A percentile compares a stretch with the other conserved stretches of the same genome.
phyloP scores from a whole-genome alignment of 2,888 invertebrate genomes.

The Osedax frankpressi region DNA sequence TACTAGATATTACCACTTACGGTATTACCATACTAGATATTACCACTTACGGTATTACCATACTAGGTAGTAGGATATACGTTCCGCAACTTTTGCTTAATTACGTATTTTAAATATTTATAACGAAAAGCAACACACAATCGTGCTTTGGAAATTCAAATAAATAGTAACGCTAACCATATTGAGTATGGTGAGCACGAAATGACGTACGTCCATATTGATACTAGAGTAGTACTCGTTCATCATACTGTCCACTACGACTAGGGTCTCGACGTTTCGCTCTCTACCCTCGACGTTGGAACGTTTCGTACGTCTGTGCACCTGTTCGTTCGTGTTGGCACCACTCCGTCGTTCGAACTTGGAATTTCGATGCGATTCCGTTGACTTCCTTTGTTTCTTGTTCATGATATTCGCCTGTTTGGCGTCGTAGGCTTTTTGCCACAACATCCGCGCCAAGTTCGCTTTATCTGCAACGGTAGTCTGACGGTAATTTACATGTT shows the following conservation, averaged over 20 bases:
- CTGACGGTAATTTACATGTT: too few relatives aligned
- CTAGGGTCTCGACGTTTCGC: conserved; percentile 62
- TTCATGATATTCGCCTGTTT: too few relatives aligned
- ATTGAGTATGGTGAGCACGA: conserved; percentile 80
- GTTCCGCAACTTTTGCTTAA: too few relatives aligned
- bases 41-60: too few relatives aligned
- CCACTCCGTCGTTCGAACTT: neutral
- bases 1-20: too few relatives aligned
- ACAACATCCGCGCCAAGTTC: neutral
- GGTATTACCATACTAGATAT: too few relatives aligned
- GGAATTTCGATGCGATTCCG: neutral
- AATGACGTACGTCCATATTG: conserved; percentile 66
- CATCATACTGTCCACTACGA: conserved; percentile 78
- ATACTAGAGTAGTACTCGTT: conserved; percentile 61
- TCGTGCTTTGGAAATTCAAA: too few relatives aligned
- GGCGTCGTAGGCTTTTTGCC: neutral
- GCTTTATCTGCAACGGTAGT: neutral
- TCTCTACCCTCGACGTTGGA: conserved; percentile 40
- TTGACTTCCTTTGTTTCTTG: neutral
- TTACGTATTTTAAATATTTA: too few relatives aligned
- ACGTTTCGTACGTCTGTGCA: neutral
- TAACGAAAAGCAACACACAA: too few relatives aligned
- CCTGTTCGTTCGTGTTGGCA: neutral
- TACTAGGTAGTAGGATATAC: too few relatives aligned
- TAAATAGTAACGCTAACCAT: conserved; percentile 62